Base-by-base conservation (phyloP, 2,113 vertebrate genomes). In the Sula dactylatra region DNA sequence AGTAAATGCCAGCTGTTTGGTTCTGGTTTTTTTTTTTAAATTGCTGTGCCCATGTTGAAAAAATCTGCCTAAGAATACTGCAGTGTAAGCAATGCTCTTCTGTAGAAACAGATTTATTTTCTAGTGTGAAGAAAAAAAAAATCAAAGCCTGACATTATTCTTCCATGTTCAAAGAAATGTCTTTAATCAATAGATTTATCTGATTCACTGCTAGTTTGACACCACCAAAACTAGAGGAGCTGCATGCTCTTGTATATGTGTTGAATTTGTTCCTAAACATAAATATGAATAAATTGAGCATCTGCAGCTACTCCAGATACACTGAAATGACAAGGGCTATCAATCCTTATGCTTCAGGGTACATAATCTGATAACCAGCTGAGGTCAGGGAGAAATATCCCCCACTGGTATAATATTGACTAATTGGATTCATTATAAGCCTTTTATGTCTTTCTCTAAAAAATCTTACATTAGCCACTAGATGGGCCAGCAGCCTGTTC, bases 401-500 rank as follows among this genome's bases (percentile, higher is more conserved):
- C 86, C 91, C 94, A 74, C 38, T 52, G 78, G 82, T 91, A 59
- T 90, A 94, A 91, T 95, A 93, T 56, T 77, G 84, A 77, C 84
- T 96, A 96, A 97, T 93, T 91, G 81, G 94, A 93, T 94, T 94
- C 71, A 86, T 96, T 95, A 95, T 45, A 70, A 80, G 42, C 56
- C 34, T 93, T 97, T 96, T 95, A 86, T 77, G n/a, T 87, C 73
- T 94, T 95, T 95, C 59, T 91, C 58, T 77, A 82, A 94, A 95
- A 93, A 89, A 77, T 66, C 73, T 66, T 80, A 26, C 54, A 62
- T 91, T 95, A 91, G 66, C 93, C 86, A 91, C 89, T 91, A 96
- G 95, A 93, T 85, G 66, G 86, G 86, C 81, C 71, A 81, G 59
- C 0, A 1, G 58, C 58, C 54, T 93, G 50, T 15, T 93, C 67